These are phyloP conservation scores for Orthosia incerta DNA, from an alignment of 2,888 invertebrate genomes.

Conservation along the genomic window DNA sequence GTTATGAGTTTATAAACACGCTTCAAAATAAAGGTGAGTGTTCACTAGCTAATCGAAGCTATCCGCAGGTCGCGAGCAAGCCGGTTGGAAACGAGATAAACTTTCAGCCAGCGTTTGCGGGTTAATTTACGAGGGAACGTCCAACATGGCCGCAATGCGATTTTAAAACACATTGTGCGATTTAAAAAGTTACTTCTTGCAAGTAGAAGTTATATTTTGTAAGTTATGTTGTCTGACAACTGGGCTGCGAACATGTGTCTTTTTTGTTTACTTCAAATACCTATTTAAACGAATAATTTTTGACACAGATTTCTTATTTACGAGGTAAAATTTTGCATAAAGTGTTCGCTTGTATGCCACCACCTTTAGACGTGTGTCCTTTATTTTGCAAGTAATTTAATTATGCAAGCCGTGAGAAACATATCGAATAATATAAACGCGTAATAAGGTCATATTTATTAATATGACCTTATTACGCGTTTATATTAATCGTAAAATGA, in stretches of 20 bases:
- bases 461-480: too few relatives aligned
- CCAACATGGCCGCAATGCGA: slow-evolving; percentile 54
- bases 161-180: slow-evolving; percentile 62
- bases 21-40: slow-evolving; percentile 49
- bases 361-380: not conserved
- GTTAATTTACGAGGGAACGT: slow-evolving; percentile 77
- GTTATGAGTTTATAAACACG: slow-evolving; percentile 59
- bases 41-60: slow-evolving; percentile 73
- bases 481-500: too few relatives aligned
- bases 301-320: not conserved
- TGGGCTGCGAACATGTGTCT: not conserved
- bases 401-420: not conserved
- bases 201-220: slow-evolving; percentile 23
- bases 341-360: not conserved
- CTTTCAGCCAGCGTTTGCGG: slow-evolving; percentile 71
- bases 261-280: too few relatives aligned
- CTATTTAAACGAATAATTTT: not conserved
- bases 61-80: slow-evolving; percentile 64
- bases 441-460: slow-evolving; percentile 26
- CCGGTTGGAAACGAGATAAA: slow-evolving; percentile 82
- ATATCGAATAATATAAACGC: slow-evolving; percentile 2
- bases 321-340: not conserved
- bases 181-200: slow-evolving; percentile 44
- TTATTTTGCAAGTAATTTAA: not conserved
- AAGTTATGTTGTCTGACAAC: not conserved